Conservation (phyloP, 2,888 invertebrate genomes). For the Tachina fera region DNA sequence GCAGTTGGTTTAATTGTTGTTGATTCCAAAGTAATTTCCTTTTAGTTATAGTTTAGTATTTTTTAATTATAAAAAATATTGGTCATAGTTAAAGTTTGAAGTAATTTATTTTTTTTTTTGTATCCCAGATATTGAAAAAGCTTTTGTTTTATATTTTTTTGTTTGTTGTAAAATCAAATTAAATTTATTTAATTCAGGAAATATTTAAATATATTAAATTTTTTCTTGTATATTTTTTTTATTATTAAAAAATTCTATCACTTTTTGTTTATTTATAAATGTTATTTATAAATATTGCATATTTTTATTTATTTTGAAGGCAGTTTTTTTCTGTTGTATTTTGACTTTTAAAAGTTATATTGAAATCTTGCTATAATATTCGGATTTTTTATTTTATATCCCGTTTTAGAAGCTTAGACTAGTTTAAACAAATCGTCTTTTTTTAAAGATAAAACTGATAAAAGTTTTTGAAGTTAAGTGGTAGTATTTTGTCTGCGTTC, state of each 20-base stretch:
- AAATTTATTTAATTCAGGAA: slow-evolving; percentile 41
- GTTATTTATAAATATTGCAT: slow-evolving; percentile 57
- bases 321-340: slow-evolving; percentile 54
- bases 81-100: slow-evolving; percentile 56
- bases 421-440: background rate
- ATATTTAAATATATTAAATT: slow-evolving; percentile 28
- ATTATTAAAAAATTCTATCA: slow-evolving; percentile 40
- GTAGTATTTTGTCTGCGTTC: too few species aligned
- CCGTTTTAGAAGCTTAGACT: background rate
- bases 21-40: slow-evolving; percentile 51
- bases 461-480: too few species aligned
- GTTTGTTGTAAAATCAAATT: slow-evolving; percentile 36
- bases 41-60: slow-evolving; percentile 6
- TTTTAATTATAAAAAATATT: slow-evolving; percentile 54
- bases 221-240: slow-evolving; percentile 44
- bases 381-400: too few species aligned
- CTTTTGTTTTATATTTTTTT: slow-evolving; percentile 24
- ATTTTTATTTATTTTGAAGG: slow-evolving; percentile 58
- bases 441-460: too few species aligned
- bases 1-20: slow-evolving; percentile 29
- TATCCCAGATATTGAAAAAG: slow-evolving; percentile 24
- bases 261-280: slow-evolving; percentile 39
- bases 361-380: background rate
- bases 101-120: background rate
- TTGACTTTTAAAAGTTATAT: slow-evolving; percentile 11